Conservation (phyloP, 2,113 vertebrate genomes). For the Halichoerus grypus region DNA sequence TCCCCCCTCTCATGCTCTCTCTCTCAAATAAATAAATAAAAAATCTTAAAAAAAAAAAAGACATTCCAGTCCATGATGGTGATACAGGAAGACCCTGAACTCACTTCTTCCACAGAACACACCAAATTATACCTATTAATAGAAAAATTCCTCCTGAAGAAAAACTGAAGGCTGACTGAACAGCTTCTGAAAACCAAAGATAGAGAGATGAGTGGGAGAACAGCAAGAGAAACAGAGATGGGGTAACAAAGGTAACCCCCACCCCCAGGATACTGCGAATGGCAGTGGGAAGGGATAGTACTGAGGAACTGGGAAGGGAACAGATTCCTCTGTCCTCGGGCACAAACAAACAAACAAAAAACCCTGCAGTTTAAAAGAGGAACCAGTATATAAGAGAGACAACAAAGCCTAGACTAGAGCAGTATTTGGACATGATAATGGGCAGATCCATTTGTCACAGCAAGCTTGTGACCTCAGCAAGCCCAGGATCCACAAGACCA, state of each 20-base stretch:
- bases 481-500: not conserved
- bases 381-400: not conserved
- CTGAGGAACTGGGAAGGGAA: not conserved
- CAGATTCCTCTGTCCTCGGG: not conserved
- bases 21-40: too few relatives aligned
- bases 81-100: not conserved
- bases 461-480: not conserved
- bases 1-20: too few relatives aligned
- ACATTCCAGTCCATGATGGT: not conserved
- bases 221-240: not conserved
- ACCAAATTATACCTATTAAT: not conserved
- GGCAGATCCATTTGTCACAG: not conserved
- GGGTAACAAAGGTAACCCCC: not conserved
- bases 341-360: not conserved
- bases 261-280: not conserved
- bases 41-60: not conserved
- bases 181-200: not conserved
- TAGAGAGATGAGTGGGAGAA: not conserved
- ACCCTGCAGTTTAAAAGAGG: not conserved
- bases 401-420: not conserved
- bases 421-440: not conserved
- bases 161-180: not conserved
- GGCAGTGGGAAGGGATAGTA: not conserved
- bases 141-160: not conserved
- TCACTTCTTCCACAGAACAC: not conserved